These are phyloP conservation scores for Berghia stephanieae DNA, from an alignment of 1,140 invertebrate genomes.

Conservation along the genomic window DNA sequence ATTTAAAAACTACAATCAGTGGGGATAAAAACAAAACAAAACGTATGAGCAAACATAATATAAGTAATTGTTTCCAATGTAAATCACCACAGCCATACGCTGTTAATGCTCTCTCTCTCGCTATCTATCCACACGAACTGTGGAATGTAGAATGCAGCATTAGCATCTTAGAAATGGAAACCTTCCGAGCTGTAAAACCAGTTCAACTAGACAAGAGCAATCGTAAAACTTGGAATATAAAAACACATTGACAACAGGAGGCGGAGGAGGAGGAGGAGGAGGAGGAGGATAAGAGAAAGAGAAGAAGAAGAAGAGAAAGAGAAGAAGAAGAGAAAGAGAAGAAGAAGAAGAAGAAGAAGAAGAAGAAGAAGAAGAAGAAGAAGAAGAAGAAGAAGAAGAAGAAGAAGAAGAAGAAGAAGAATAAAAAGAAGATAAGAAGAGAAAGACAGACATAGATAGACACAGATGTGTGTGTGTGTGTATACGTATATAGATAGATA, in stretches of 20 bases:
- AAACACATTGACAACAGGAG: neutral
- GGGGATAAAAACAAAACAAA: no score
- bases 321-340: neutral
- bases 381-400: neutral
- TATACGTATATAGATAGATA: no score
- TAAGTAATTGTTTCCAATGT: no score
- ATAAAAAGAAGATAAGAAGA: neutral
- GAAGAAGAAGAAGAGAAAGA: constrained; percentile 26
- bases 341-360: neutral
- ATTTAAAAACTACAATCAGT: no score
- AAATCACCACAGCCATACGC: no score
- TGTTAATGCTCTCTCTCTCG: neutral
- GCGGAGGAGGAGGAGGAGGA: constrained; percentile 6
- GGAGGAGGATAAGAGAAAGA: constrained; percentile 20
- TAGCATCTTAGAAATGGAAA: constrained; percentile 1
- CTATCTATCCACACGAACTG: neutral
- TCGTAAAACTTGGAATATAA: neutral
- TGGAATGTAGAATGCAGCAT: neutral
- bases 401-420: neutral
- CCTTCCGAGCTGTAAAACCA: neutral
- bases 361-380: neutral
- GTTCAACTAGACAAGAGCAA: no score
- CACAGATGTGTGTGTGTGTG: neutral
- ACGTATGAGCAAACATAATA: no score
- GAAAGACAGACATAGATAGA: no score